Evolutionary conservation across 2,888 invertebrate species (phyloP).

Genomic region (Clivina fossor): DNA sequence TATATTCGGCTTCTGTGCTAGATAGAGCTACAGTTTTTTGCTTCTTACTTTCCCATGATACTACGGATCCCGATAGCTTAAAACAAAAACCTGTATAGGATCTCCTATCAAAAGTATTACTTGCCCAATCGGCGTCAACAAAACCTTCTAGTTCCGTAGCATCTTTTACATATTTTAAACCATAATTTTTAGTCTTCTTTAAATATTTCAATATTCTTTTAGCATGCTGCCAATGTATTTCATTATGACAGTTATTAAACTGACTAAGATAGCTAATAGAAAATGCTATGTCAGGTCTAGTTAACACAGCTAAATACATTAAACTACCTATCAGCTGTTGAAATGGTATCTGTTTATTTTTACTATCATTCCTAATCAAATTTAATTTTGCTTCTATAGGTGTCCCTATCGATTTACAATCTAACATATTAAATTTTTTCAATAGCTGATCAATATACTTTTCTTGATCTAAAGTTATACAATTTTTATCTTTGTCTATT

Average conservation of each 20-base stretch:
- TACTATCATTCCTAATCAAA: background rate
- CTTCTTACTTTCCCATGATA: slow-evolving; percentile 44
- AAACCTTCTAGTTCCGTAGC: slow-evolving; percentile 35
- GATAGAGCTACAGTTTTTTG: slow-evolving; percentile 44
- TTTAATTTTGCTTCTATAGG: background rate
- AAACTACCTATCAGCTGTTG: slow-evolving; percentile 2
- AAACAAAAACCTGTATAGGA: slow-evolving; percentile 44
- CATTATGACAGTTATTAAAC: slow-evolving; percentile 36
- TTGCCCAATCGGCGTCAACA: slow-evolving; percentile 41
- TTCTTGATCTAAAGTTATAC: slow-evolving; percentile 2
- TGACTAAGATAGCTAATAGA: slow-evolving; percentile 36
- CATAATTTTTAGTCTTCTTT: slow-evolving; percentile 29
- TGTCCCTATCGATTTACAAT: slow-evolving; percentile 4
- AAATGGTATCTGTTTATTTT: background rate
- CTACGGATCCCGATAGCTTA: slow-evolving; percentile 31
- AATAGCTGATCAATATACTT: slow-evolving; percentile 4
- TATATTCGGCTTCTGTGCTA: slow-evolving; percentile 44
- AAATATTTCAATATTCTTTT: slow-evolving; percentile 38
- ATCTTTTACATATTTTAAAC: slow-evolving; percentile 33
- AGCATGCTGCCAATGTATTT: slow-evolving; percentile 36
- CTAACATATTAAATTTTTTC: slow-evolving; percentile 10
- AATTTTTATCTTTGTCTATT: slow-evolving; percentile 4
- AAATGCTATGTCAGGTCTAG: slow-evolving; percentile 2
- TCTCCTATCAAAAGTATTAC: slow-evolving; percentile 44
- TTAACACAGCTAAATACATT: slow-evolving; percentile 20